Evolutionary conservation across 2,888 invertebrate genomes (phyloP).

Genomic region (Lutraria lutraria): DNA sequence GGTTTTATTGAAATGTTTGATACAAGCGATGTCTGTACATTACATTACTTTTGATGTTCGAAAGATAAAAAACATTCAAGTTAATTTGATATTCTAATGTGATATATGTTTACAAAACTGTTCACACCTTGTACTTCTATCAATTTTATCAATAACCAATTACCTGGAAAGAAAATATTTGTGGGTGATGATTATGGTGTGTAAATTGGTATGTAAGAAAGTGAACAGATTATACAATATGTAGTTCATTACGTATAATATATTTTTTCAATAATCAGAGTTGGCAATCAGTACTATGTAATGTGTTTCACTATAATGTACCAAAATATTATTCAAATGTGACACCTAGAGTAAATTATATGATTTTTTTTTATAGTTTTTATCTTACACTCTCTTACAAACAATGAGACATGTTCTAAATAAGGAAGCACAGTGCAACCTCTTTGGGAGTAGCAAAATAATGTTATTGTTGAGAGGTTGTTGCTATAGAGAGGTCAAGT

Average conservation of each 20-base stretch:
- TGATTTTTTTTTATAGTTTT: too few species aligned
- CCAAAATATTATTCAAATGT: too few species aligned
- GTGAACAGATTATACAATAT: background rate
- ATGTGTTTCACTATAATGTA: too few species aligned
- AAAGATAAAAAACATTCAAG: background rate
- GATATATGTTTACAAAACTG: background rate
- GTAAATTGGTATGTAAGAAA: background rate
- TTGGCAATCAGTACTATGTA: background rate
- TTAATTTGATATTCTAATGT: slow-evolving; percentile 12
- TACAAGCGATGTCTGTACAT: background rate
- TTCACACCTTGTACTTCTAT: background rate
- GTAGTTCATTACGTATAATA: background rate
- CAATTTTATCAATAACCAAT: background rate
- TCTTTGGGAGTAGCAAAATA: too few species aligned
- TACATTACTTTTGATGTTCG: background rate
- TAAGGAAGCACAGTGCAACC: too few species aligned
- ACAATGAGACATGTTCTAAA: too few species aligned
- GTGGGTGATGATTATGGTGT: background rate
- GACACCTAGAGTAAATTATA: too few species aligned
- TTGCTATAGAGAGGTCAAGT: too few species aligned
- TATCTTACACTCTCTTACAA: too few species aligned
- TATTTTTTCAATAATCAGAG: background rate
- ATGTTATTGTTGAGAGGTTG: too few species aligned
- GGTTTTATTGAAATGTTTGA: background rate
- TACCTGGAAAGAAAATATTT: background rate